Percentiles rank a stretch among this genome's conserved stretches.
Evolutionary conservation across 2,888 invertebrate genomes (phyloP).

Genomic region (Drosophila demipolita): DNA sequence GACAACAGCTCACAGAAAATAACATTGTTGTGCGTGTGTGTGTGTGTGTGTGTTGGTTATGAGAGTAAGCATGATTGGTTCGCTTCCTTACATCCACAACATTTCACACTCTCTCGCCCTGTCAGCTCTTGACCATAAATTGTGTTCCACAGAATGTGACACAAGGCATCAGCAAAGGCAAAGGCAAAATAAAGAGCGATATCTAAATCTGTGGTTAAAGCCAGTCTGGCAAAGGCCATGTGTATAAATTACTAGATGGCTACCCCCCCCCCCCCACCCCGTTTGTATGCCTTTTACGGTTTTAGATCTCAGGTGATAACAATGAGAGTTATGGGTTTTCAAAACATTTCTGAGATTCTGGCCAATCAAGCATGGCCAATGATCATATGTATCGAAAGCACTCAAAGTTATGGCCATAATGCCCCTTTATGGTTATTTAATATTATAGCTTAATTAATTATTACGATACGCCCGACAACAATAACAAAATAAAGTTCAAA

Average conservation of each 20-base stretch:
- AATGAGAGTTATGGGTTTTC: constrained; percentile 63
- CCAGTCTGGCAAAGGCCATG: constrained; percentile 17
- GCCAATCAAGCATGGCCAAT: constrained; percentile 64
- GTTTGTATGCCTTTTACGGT: constrained; percentile 21
- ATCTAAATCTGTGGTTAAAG: constrained; percentile 19
- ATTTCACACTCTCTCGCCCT: constrained; percentile 1
- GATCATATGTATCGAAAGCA: constrained; percentile 50
- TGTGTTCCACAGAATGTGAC: constrained; percentile 44
- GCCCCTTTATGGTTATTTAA: constrained; percentile 76
- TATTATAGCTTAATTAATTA: constrained; percentile 80
- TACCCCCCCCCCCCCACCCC: neutral
- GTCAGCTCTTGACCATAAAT: constrained; percentile 44
- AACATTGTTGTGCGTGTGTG: constrained; percentile 26
- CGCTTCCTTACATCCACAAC: constrained; percentile 11
- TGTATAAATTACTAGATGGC: constrained; percentile 9
- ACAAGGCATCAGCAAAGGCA: constrained; percentile 8
- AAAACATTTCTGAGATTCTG: constrained; percentile 50
- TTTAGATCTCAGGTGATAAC: constrained; percentile 62
- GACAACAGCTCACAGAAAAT: constrained; percentile 44
- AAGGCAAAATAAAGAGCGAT: constrained; percentile 4
- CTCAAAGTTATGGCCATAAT: constrained; percentile 75
- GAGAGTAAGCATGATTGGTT: constrained; percentile 49
- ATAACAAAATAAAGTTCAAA: constrained; percentile 11
- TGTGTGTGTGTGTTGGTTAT: constrained; percentile 11
- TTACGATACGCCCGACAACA: constrained; percentile 57